A percentile compares a stretch with the other conserved stretches of the same genome.
Conservation (phyloP, 2,797 vertebrate species). For the Percopsis omiscomaycus region DNA sequence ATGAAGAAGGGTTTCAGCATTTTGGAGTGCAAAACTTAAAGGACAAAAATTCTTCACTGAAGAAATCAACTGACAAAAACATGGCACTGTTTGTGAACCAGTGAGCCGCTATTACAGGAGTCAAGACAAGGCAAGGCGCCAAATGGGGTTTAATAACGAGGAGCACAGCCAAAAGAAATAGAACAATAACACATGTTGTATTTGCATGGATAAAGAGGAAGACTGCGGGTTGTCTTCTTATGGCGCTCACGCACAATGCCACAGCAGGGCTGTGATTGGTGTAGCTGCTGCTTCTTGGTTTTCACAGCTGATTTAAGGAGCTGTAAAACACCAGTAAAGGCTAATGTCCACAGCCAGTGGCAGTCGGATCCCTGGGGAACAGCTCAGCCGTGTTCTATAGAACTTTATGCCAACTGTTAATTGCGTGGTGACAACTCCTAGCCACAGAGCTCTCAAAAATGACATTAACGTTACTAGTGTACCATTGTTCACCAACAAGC, state of each 20-base stretch:
- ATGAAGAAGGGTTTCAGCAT: not conserved
- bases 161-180: slow-evolving; percentile 27
- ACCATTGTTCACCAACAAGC: slow-evolving; percentile 57
- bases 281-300: slow-evolving; percentile 44
- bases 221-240: slow-evolving; percentile 25
- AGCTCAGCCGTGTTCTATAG: slow-evolving; percentile 52
- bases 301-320: slow-evolving; percentile 39
- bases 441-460: slow-evolving; percentile 34
- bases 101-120: slow-evolving; percentile 28
- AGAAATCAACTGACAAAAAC: slow-evolving; percentile 9
- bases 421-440: slow-evolving; percentile 67
- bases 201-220: slow-evolving; percentile 38
- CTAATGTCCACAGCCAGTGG: slow-evolving; percentile 49
- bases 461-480: slow-evolving; percentile 16
- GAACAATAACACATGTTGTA: slow-evolving; percentile 24
- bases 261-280: slow-evolving; percentile 45
- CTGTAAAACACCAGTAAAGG: slow-evolving; percentile 44
- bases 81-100: not conserved
- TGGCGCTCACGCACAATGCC: slow-evolving; percentile 33
- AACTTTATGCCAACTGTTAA: slow-evolving; percentile 69
- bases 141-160: slow-evolving; percentile 29
- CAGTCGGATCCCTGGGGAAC: slow-evolving; percentile 54
- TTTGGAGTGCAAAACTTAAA: not conserved
- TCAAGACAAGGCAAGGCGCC: slow-evolving; percentile 22
- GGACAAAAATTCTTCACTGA: slow-evolving; percentile 12